Percentiles rank a stretch among this genome's conserved stretches.
Evolutionary conservation across 2,797 vertebrate genomes (phyloP).

Genomic region (Diplodus sargus): DNA sequence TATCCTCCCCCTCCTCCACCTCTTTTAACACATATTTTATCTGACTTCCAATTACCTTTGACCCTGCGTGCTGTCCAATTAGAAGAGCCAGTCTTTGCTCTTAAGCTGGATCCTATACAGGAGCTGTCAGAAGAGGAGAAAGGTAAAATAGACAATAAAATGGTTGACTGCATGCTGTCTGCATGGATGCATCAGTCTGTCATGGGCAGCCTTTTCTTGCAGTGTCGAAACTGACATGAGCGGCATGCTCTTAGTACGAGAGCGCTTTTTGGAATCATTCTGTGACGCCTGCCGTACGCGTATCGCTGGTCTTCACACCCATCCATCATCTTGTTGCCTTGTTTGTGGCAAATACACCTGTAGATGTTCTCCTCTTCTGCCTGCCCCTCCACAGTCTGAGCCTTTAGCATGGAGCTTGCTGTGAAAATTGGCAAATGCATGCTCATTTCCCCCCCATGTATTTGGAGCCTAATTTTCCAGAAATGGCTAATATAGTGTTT

Average conservation of each 20-base stretch:
- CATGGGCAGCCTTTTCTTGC: constrained; percentile 25
- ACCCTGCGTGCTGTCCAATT: constrained; percentile 71
- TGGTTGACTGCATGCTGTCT: constrained; percentile 74
- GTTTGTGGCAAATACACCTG: constrained; percentile 27
- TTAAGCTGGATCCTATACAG: constrained; percentile 87
- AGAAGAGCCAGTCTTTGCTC: constrained; percentile 81
- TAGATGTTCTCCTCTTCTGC: constrained; percentile 56
- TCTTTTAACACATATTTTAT: constrained; percentile 39
- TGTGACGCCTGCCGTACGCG: constrained; percentile 30
- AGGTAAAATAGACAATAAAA: constrained; percentile 77
- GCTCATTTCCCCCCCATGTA: background rate
- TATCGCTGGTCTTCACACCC: constrained; percentile 26
- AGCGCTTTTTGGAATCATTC: constrained; percentile 15
- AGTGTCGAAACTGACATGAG: constrained; percentile 25
- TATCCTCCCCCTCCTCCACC: background rate
- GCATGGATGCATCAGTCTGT: constrained; percentile 73
- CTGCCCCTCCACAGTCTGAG: constrained; percentile 17
- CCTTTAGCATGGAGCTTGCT: constrained; percentile 48
- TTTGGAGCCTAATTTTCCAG: background rate
- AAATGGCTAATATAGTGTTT: background rate
- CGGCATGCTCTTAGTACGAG: background rate
- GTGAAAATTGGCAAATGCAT: constrained; percentile 47
- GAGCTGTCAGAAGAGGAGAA: constrained; percentile 87
- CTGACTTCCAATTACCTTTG: constrained; percentile 51
- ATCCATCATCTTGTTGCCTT: constrained; percentile 37